Percentiles rank a stretch among this genome's conserved stretches.
phyloP scores from a whole-genome alignment of 2,888 invertebrate genomes.

The Heliconius erato region DNA sequence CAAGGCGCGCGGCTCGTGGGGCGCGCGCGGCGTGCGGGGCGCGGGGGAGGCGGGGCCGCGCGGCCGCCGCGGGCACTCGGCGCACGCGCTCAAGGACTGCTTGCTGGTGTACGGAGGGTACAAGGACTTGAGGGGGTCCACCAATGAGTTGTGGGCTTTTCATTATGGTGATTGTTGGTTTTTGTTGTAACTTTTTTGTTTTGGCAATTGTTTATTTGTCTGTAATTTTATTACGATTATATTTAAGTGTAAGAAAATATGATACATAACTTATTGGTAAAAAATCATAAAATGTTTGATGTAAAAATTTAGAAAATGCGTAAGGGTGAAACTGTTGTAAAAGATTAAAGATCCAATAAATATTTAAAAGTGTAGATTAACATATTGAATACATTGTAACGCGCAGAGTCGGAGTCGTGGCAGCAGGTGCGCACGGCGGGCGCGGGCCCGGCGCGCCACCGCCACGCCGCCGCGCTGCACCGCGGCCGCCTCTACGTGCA shows the following conservation, averaged over 20 bases:
- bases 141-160: slow-evolving; percentile 94
- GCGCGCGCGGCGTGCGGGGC: slow-evolving; percentile 75
- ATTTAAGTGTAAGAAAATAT: no score
- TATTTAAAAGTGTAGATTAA: no score
- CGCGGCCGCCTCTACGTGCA: slow-evolving; percentile 93
- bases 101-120: slow-evolving; percentile 96
- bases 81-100: slow-evolving; percentile 90
- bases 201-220: background rate
- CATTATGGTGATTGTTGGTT: slow-evolving; percentile 88
- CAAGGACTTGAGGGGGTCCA: slow-evolving; percentile 93
- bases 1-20: slow-evolving; percentile 54
- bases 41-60: slow-evolving; percentile 85
- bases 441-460: slow-evolving; percentile 90
- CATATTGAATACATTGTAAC: no score
- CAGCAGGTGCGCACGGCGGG: slow-evolving; percentile 82
- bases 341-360: no score
- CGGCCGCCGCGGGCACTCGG: slow-evolving; percentile 93
- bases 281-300: no score
- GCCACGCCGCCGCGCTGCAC: slow-evolving; percentile 93
- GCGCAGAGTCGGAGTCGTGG: slow-evolving; percentile 92
- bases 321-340: no score
- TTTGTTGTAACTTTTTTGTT: background rate
- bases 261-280: no score
- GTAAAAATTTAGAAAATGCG: no score
- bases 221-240: no score